Conservation (phyloP, 1,140 invertebrate genomes). For the Bacillus rossius region DNA sequence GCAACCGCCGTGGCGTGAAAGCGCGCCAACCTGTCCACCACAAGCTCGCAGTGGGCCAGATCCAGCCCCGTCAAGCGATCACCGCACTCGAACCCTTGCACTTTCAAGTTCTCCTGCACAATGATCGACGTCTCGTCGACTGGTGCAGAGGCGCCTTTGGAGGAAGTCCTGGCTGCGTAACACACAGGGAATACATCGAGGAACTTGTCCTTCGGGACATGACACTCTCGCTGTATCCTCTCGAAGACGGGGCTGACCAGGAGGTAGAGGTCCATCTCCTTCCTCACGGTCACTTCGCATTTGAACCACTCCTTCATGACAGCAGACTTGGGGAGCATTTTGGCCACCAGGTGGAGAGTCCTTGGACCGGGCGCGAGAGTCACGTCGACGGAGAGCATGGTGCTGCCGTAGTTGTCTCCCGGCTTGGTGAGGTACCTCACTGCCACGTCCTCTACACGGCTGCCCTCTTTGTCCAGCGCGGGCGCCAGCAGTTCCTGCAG, state of each 20-base stretch:
- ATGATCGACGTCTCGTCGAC: background rate
- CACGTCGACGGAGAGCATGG: background rate
- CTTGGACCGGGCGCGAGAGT: background rate
- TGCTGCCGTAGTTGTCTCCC: slow-evolving; percentile 11
- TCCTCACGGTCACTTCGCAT: background rate
- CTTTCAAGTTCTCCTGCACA: slow-evolving; percentile 4
- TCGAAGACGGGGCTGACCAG: slow-evolving; percentile 2
- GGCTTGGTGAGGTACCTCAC: background rate
- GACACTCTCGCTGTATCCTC: background rate
- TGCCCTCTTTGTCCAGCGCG: too few species aligned
- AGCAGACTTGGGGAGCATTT: background rate
- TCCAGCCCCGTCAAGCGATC: background rate
- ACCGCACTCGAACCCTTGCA: background rate
- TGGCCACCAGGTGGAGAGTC: background rate
- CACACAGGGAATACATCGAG: background rate
- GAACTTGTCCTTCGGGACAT: background rate
- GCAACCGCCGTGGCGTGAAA: slow-evolving; percentile 1
- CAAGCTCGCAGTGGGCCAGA: background rate
- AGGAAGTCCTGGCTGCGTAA: background rate
- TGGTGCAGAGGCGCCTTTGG: background rate
- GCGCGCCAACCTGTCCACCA: background rate
- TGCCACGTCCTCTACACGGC: too few species aligned
- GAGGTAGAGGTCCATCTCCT: slow-evolving; percentile 6
- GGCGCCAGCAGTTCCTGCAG: too few species aligned
- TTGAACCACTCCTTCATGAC: background rate